These are phyloP conservation scores for Poeciliopsis occidentalis DNA, from an alignment of 2,113 vertebrate species.

Conservation along the genomic window DNA sequence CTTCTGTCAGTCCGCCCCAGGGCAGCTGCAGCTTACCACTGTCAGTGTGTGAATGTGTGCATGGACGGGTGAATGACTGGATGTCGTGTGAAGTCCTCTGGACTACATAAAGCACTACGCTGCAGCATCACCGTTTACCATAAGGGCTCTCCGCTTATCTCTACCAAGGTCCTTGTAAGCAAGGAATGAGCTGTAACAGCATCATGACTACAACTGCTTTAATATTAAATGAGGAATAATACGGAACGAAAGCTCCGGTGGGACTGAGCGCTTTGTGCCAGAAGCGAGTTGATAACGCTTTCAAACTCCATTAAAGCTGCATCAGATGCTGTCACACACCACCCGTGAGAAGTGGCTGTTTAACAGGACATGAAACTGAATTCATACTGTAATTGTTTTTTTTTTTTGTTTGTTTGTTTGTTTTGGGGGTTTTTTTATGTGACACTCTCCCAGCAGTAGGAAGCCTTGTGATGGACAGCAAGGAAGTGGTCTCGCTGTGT, in stretches of 20 bases:
- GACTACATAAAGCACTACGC: too few relatives aligned
- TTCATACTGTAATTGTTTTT: neutral
- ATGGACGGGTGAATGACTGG: too few relatives aligned
- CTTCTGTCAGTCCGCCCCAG: too few relatives aligned
- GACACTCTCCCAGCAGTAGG: neutral
- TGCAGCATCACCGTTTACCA: neutral
- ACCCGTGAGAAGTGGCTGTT: neutral
- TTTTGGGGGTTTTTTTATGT: neutral
- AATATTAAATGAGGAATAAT: slow-evolving; percentile 11
- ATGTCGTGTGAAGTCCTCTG: too few relatives aligned
- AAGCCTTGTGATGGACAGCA: neutral
- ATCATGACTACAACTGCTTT: neutral
- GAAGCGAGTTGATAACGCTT: slow-evolving; percentile 19
- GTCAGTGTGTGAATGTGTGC: neutral
- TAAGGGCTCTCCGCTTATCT: neutral
- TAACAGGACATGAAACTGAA: neutral
- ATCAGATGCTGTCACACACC: neutral
- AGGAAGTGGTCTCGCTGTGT: neutral
- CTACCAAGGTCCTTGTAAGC: neutral
- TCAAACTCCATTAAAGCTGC: neutral
- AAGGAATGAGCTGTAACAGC: neutral
- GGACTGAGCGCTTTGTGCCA: neutral
- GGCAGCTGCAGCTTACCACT: neutral
- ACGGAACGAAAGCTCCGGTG: neutral
- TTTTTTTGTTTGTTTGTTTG: too few relatives aligned